Evolutionary conservation across 2,797 vertebrate genomes (phyloP).

Genomic region (Carcharodon carcharias): DNA sequence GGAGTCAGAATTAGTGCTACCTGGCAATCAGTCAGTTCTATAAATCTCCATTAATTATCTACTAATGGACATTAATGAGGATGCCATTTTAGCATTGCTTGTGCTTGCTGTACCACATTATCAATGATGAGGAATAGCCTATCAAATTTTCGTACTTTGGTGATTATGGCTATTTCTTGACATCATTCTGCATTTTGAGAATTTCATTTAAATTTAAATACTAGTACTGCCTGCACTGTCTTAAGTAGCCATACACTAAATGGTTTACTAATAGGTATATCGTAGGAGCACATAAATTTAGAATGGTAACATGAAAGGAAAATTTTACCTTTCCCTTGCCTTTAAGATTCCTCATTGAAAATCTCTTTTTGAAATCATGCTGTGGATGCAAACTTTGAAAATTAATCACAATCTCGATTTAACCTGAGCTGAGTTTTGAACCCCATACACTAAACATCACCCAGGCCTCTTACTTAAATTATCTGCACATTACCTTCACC

Average conservation of each 20-base stretch:
- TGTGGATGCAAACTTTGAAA: neutral
- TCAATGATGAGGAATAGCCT: neutral
- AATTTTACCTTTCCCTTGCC: neutral
- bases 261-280: neutral
- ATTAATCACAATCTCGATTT: neutral
- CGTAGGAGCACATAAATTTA: neutral
- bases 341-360: neutral
- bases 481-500: neutral
- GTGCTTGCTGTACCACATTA: neutral
- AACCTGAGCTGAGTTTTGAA: neutral
- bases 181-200: neutral
- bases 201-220: conserved; percentile 1
- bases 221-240: neutral
- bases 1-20: neutral
- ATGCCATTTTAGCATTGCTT: neutral
- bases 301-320: neutral
- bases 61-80: neutral
- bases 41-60: neutral
- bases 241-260: neutral
- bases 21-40: neutral
- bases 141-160: no score
- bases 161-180: neutral
- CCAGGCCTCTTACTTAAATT: neutral
- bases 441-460: neutral
- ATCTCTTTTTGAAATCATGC: neutral